Evolutionary conservation across 2,888 invertebrate genomes (phyloP).

Genomic region (Plebejus argus): DNA sequence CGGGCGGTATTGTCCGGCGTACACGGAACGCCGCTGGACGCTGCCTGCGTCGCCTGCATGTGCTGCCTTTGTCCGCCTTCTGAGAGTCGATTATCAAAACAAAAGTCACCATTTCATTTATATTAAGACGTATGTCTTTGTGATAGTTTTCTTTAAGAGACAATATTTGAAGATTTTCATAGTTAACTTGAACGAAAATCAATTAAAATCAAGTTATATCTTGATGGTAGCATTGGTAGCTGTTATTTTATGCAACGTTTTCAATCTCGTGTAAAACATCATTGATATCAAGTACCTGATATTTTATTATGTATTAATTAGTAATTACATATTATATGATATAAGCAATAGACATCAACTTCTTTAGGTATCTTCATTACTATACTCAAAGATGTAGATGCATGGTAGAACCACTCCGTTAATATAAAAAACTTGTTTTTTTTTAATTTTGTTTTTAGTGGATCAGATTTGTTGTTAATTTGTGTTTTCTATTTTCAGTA

Average conservation of each 20-base stretch:
- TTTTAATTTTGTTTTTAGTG: not conserved
- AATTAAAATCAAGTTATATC: not conserved
- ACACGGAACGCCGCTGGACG: slow-evolving; percentile 55
- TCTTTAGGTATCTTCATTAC: too few relatives aligned
- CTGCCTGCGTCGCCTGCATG: slow-evolving; percentile 7
- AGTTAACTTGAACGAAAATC: not conserved
- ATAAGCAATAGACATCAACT: too few relatives aligned
- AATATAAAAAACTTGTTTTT: too few relatives aligned
- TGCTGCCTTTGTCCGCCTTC: slow-evolving; percentile 26
- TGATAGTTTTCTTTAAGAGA: not conserved
- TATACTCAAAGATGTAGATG: too few relatives aligned
- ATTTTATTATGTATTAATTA: too few relatives aligned
- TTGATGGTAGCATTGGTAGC: too few relatives aligned
- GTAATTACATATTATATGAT: too few relatives aligned
- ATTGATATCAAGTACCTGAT: too few relatives aligned
- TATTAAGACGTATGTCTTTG: slow-evolving; percentile 26
- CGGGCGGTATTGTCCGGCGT: slow-evolving; percentile 50
- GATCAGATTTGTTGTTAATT: not conserved
- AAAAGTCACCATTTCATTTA: slow-evolving; percentile 23
- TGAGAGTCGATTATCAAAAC: slow-evolving; percentile 29
- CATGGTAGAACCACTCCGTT: too few relatives aligned
- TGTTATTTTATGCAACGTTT: too few relatives aligned
- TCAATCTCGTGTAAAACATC: too few relatives aligned
- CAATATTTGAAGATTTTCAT: not conserved
- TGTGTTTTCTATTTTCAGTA: not conserved